These are phyloP conservation scores for Terrapene triunguis DNA, from an alignment of 2,113 vertebrate species.

Conservation along the genomic window DNA sequence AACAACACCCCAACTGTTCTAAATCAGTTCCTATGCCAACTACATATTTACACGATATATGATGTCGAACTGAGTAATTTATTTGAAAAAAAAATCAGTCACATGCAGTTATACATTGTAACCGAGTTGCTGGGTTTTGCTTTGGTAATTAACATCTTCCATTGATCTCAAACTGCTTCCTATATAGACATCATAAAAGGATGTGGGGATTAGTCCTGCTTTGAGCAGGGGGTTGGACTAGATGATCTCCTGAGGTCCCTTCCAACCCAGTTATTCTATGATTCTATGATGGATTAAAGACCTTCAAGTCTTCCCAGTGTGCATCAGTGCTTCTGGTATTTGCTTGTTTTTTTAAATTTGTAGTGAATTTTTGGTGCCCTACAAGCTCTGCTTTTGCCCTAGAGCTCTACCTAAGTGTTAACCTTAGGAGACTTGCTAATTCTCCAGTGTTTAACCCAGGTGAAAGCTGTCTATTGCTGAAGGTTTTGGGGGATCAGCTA, in stretches of 20 bases:
- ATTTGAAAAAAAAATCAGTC: not conserved
- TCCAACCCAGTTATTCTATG: no score
- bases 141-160: not conserved
- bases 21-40: not conserved
- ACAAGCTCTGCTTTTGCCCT: not conserved
- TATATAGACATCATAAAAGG: not conserved
- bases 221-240: no score
- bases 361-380: not conserved
- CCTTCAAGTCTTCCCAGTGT: not conserved
- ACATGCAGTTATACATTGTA: not conserved
- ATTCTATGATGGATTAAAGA: not conserved
- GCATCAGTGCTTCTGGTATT: not conserved
- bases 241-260: no score
- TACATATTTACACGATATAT: not conserved
- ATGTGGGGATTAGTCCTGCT: not conserved
- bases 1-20: not conserved
- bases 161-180: not conserved
- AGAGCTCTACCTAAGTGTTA: not conserved
- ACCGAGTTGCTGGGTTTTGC: not conserved
- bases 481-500: not conserved
- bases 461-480: not conserved
- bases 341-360: not conserved
- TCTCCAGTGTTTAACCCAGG: not conserved
- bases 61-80: not conserved
- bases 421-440: not conserved